Base-by-base conservation (phyloP, 2,888 invertebrate species). In the Dysmachus trigonus region DNA sequence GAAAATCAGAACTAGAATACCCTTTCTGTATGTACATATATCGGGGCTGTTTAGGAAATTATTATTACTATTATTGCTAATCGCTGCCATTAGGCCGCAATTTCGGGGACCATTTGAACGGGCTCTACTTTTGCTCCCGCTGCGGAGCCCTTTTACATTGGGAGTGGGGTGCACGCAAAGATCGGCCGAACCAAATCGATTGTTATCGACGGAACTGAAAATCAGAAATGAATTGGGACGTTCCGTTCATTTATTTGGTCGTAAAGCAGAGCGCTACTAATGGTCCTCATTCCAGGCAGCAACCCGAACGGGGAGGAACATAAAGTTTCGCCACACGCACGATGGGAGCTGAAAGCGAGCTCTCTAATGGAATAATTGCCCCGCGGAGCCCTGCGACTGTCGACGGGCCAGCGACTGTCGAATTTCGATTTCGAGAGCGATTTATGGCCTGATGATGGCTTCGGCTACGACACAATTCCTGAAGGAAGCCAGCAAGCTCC, bases 211-310 rank as follows among this genome's bases (percentile, higher is more conserved):
- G 51, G 31, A 85, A 85, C 41, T 33, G 51, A 85, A 85, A 51
- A 85, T 85, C 72, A 73, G 74, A 73, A 85, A 85, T 85, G 73
- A 85, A 85, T 74, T 74, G 74, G 73, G 74, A 85, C 51, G 84
- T 85, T 85, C 84, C 84, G 72, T 72, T 71, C 35, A 72, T 83
- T 81, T 72, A 72, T 83, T 81, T 72, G 83, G 27, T 83, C 41
- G 72, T 83, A 83, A 81, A 62, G 53, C 53, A 53, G 53, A 18
- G 53, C 18, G 31, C 71, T 83, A 83, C 71, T 83, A 83, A 83
- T 83, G 83, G 82, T 83, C 35, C 27, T 72, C 71, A n/a, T n/a
- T n/a, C 72, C 30, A 2, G 76, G 41, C 10, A 41, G 41, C 10
- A 41, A 15, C 13, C 13, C 13, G 38, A 41, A 15, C 13, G 4